phyloP scores from a whole-genome alignment of 1,140 invertebrate genomes.

The Leptonema lineaticorne region DNA sequence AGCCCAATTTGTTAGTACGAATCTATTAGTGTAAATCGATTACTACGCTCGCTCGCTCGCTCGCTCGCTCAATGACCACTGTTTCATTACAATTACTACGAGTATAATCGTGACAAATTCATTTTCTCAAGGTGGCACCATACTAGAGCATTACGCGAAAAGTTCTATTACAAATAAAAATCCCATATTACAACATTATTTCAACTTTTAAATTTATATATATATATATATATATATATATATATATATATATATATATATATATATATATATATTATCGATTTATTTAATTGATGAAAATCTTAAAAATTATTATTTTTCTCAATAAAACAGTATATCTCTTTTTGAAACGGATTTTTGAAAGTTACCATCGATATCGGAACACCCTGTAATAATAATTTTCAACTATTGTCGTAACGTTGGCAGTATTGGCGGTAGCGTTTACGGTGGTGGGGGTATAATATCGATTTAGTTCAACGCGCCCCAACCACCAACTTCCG shows the following conservation, averaged over 20 bases:
- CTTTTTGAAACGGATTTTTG: background rate
- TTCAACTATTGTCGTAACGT: background rate
- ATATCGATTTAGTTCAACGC: background rate
- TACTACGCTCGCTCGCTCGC: too few species aligned
- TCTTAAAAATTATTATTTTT: background rate
- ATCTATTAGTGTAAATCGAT: too few species aligned
- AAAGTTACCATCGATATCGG: background rate
- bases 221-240: background rate
- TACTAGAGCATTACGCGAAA: background rate
- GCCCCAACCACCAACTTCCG: background rate
- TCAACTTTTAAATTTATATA: background rate
- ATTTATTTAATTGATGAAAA: background rate
- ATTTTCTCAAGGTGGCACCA: background rate
- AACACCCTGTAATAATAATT: background rate
- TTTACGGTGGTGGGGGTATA: background rate
- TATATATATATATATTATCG: background rate
- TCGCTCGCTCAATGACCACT: background rate
- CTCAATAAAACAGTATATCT: background rate
- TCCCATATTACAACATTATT: background rate
- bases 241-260: constrained; percentile 1
- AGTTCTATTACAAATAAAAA: background rate
- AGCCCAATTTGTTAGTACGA: too few species aligned
- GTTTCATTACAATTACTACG: background rate
- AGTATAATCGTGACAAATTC: background rate
- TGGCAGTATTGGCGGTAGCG: background rate